Evolutionary conservation across 2,113 vertebrate genomes (phyloP), one percentile per base, ranked within the genome.

Genomic region (Montifringilla adamsi): DNA sequence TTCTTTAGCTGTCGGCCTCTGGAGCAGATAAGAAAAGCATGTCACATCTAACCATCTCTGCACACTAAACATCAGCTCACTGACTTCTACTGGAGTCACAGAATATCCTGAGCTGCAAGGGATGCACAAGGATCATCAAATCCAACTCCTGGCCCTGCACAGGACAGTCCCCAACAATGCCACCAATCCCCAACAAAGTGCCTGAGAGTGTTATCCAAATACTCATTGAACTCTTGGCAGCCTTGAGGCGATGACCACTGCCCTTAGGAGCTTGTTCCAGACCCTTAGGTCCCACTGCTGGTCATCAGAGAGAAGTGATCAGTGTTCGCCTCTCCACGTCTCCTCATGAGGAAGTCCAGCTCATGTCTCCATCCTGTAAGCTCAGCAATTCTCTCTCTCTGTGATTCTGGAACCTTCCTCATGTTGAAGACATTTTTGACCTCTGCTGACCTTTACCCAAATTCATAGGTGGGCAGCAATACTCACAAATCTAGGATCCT

Each of bases 401-500:
- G 18, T 6, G 3, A 70, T 46, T 60, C 43, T 41, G 41, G 37
- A 41, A 81, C 28, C 37, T 58, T 60, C 64, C 52, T 35, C 41
- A 15, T 41, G 23, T 47, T 78, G 43, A 56, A 39, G 15, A n/a
- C 10, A 56, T 53, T 75, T 81, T 37, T 83, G 70, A 39, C 27
- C 39, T 49, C 69, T 59, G 50, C 47, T 15, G 10, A 37, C 7
- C 26, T 37, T 18, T 12, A 59, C 50, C 52, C 50, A 43, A 53
- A 67, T 15, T 26, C 39, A 46, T 31, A 70, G 13, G 24, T 27
- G 35, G 33, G 23, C 39, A 74, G 79, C 20, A 44, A 47, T 82
- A 98, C 99, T 99, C 97, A 99, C 99, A 95, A 99, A 99, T 97
- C 99, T 98, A 33, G 99, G 99, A 95, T 99, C 99, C 98, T 99